Evolutionary conservation across 2,113 vertebrate genomes (phyloP).

Genomic region (Psittacula cyanocephala): DNA sequence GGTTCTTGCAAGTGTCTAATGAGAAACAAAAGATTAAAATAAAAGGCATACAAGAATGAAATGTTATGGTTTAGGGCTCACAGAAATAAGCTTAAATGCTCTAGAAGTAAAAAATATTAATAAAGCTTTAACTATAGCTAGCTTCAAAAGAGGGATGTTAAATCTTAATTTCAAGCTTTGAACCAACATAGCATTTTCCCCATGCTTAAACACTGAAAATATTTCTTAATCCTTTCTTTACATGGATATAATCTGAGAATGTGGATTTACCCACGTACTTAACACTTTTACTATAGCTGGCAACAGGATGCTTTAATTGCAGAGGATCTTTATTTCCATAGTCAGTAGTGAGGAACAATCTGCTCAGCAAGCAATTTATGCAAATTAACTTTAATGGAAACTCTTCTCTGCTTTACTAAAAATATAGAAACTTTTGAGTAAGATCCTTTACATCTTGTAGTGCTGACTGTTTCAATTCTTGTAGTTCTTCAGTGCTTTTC

Average conservation of each 20-base stretch:
- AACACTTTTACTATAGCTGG: not conserved
- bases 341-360: not conserved
- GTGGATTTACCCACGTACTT: not conserved
- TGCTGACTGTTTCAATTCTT: not conserved
- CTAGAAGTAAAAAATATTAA: not conserved
- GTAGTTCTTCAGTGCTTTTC: not conserved
- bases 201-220: not conserved
- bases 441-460: not conserved
- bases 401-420: not conserved
- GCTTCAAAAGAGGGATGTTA: not conserved
- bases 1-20: not conserved
- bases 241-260: not conserved
- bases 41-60: not conserved
- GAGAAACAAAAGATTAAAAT: not conserved
- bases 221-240: not conserved
- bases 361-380: not conserved
- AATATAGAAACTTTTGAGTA: not conserved
- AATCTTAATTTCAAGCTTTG: not conserved
- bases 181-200: not conserved
- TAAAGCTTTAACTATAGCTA: not conserved
- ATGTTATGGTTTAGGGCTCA: not conserved
- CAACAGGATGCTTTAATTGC: not conserved
- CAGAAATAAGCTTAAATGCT: not conserved
- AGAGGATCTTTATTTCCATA: not conserved
- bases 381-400: conserved; percentile 28